Percentiles rank a stretch among this genome's conserved stretches.
These are phyloP conservation scores for Tenthredo livida DNA, from an alignment of 2,888 invertebrate species.

Conservation along the genomic window DNA sequence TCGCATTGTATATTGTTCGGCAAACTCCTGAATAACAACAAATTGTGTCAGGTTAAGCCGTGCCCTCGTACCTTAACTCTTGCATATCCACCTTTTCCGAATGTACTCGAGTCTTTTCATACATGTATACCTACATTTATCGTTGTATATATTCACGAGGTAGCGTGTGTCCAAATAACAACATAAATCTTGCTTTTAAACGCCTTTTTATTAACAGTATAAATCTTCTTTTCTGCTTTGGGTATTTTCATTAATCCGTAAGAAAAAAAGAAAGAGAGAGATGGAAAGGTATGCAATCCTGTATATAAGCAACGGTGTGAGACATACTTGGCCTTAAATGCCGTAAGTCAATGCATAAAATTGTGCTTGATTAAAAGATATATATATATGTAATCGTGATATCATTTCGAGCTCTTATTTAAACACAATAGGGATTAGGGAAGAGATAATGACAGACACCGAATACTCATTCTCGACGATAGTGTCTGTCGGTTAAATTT, in stretches of 20 bases:
- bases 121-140: background rate
- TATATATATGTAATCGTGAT: background rate
- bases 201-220: conserved; percentile 39
- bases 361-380: conserved; percentile 3
- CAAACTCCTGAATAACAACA: conserved; percentile 43
- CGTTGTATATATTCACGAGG: conserved; percentile 20
- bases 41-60: conserved; percentile 50
- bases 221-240: conserved; percentile 38
- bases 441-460: conserved; percentile 6
- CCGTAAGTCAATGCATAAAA: conserved; percentile 21
- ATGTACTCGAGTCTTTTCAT: conserved; percentile 14
- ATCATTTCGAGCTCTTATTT: background rate
- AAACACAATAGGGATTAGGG: conserved; percentile 5
- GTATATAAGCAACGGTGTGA: background rate
- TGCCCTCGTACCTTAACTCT: conserved; percentile 31
- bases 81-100: conserved; percentile 35
- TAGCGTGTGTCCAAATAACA: conserved; percentile 39
- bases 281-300: conserved; percentile 10
- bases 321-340: background rate
- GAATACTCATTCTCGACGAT: background rate
- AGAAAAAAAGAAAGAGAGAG: background rate
- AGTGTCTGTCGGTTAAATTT: background rate
- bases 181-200: conserved; percentile 45
- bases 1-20: conserved; percentile 36
- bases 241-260: conserved; percentile 39